phyloP scores from a whole-genome alignment of 2,113 vertebrate species.

The Buteo buteo region DNA sequence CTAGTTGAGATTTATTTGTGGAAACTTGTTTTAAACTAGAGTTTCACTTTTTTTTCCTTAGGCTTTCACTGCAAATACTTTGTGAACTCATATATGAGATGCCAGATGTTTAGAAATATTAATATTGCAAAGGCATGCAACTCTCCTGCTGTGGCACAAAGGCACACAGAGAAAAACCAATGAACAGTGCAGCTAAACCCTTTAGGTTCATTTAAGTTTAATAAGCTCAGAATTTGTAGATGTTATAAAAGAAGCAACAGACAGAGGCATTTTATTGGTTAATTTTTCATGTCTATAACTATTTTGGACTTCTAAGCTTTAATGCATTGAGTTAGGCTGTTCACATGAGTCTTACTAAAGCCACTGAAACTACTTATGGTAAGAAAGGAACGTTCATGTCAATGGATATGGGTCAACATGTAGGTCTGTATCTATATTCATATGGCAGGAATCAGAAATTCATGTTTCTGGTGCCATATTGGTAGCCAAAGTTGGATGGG shows the following conservation, averaged over 20 bases:
- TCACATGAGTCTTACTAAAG: neutral
- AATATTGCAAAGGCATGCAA: slow-evolving; percentile 34
- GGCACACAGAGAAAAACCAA: neutral
- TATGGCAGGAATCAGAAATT: neutral
- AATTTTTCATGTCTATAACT: neutral
- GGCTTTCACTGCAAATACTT: neutral
- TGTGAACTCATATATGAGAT: slow-evolving; percentile 1
- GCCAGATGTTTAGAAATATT: slow-evolving; percentile 56
- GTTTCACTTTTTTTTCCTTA: neutral
- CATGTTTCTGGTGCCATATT: neutral
- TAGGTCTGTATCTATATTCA: neutral
- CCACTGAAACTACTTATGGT: neutral
- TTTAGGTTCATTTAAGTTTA: slow-evolving; percentile 41
- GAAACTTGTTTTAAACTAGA: neutral
- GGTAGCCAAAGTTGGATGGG: neutral
- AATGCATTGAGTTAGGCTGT: neutral
- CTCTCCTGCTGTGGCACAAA: slow-evolving; percentile 37
- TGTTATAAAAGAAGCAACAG: neutral
- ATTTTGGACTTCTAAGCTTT: neutral
- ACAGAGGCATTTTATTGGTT: neutral
- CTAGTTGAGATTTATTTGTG: neutral
- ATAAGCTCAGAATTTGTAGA: slow-evolving; percentile 32
- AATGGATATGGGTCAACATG: neutral
- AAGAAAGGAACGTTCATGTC: neutral
- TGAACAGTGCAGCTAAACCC: slow-evolving; percentile 2